Base-by-base conservation (phyloP, 2,113 vertebrate species). In the zebrafish (Danio rerio) region DNA sequence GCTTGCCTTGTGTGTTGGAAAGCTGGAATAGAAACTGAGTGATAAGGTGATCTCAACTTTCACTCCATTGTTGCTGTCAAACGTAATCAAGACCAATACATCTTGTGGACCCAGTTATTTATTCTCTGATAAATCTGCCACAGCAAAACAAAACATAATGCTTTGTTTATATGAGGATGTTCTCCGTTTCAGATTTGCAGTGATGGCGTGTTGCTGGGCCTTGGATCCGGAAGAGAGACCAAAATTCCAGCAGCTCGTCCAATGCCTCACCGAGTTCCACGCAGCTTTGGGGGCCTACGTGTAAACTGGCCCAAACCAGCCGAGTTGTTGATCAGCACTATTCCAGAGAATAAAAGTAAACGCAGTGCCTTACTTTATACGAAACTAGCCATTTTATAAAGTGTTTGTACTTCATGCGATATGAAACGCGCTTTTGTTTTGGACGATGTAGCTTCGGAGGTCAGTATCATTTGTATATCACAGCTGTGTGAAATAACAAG, bases 181-280 rank as follows among this genome's bases (percentile, higher is more conserved):
- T 66, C 86, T 11, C 0, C 83, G 80, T 88, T 11, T 81, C 16
- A 99, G 98, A 81, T 99, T 99, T 93, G 98, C 98, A 72, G 98
- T 99, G 84, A 99, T 99, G 98, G 98, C 98, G 20, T 99, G 98
- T 88, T 99, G 97, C 85, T 99, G 98, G 98, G 98, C 98, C 55
- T 91, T 99, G 74, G 98, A 99, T 89, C 97, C 96, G 0, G 98
- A 99, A 88, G 98, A 99, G 89, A 94, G 98, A 89, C 98, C 98
- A 69, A 99, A 99, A 90, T 99, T 99, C 84, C 98, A 99, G 93
- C 98, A 99, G 93, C 92, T 99, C 56, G 98, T 99, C 55, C 98
- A 99, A 92, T 99, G 98, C 90, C 96, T 99, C 79, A 99, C 98
- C 6, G 98, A 99, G 91, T 99, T 99, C 20, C 98, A 99, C 0